A percentile compares a stretch with the other conserved stretches of the same genome.
These are phyloP conservation scores for Halichoeres trimaculatus DNA, from an alignment of 2,113 vertebrate genomes.

Conservation along the genomic window DNA sequence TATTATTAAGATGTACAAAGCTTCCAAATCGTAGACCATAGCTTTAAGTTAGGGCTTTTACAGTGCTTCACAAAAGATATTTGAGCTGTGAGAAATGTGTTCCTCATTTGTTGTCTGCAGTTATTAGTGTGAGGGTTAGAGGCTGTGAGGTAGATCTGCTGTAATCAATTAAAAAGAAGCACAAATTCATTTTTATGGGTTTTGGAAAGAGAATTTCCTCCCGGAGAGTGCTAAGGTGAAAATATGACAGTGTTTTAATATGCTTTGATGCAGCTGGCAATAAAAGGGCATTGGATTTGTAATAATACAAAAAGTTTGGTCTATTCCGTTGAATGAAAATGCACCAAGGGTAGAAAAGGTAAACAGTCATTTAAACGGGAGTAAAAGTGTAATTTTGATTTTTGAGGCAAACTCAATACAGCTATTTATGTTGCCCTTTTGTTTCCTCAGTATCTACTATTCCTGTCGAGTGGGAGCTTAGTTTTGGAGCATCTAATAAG, in stretches of 20 bases:
- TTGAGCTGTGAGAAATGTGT: neutral
- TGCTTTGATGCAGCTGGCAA: conserved; percentile 30
- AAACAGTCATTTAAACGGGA: conserved; percentile 34
- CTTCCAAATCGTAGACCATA: too few relatives aligned
- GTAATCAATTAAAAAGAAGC: conserved; percentile 47
- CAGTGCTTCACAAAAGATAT: neutral
- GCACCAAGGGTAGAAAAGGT: conserved; percentile 12
- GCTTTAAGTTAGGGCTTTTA: conserved; percentile 13
- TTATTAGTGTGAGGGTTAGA: conserved; percentile 27
- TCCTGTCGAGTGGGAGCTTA: conserved; percentile 45
- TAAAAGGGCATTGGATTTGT: conserved; percentile 24
- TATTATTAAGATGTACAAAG: too few relatives aligned
- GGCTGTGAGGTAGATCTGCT: conserved; percentile 13
- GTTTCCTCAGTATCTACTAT: neutral
- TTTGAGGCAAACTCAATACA: conserved; percentile 29
- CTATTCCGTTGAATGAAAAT: conserved; percentile 7
- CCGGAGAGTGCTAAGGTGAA: conserved; percentile 10
- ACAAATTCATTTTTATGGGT: conserved; percentile 36
- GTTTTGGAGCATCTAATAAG: conserved; percentile 67
- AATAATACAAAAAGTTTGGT: conserved; percentile 17
- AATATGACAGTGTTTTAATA: conserved; percentile 37
- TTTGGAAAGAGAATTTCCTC: conserved; percentile 30
- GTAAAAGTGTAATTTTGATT: conserved; percentile 24
- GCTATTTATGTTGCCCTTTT: conserved; percentile 4
- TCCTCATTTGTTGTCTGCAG: conserved; percentile 13